These are phyloP conservation scores for Ambastaia sidthimunki DNA, from an alignment of 2,797 vertebrate species.

Conservation along the genomic window DNA sequence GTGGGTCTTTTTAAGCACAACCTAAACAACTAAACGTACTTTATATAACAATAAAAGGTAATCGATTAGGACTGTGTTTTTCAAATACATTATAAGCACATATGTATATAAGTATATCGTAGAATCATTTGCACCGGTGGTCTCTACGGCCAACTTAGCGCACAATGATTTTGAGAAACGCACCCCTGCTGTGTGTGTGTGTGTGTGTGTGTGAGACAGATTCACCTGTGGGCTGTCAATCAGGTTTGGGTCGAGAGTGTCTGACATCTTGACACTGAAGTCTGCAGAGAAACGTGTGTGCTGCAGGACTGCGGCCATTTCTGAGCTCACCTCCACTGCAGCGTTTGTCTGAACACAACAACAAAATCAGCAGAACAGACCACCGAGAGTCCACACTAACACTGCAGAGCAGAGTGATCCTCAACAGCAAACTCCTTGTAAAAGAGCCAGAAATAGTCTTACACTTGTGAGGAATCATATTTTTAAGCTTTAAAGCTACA, in stretches of 20 bases:
- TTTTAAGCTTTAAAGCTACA: not conserved
- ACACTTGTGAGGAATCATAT: not conserved
- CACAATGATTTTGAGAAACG: no score
- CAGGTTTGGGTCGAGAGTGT: constrained; percentile 51
- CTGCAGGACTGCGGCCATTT: constrained; percentile 73
- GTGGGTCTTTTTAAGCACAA: no score
- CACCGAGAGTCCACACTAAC: not conserved
- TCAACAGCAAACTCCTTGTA: not conserved
- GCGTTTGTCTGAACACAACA: constrained; percentile 68
- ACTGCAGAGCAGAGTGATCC: not conserved
- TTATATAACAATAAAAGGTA: no score
- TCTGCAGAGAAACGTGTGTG: constrained; percentile 72
- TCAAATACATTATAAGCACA: no score
- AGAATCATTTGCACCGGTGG: no score
- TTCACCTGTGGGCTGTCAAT: constrained; percentile 65
- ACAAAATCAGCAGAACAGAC: not conserved
- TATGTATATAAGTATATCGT: no score
- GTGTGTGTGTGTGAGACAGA: not conserved
- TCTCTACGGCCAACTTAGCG: no score
- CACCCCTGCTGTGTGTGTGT: no score
- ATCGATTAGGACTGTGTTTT: no score
- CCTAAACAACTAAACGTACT: no score
- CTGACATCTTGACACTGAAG: constrained; percentile 66
- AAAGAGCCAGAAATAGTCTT: not conserved
- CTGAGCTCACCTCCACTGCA: constrained; percentile 66